A percentile compares a stretch with the other conserved stretches of the same genome.
Conservation (phyloP, 2,888 invertebrate genomes). For the Phragmatobia fuliginosa region DNA sequence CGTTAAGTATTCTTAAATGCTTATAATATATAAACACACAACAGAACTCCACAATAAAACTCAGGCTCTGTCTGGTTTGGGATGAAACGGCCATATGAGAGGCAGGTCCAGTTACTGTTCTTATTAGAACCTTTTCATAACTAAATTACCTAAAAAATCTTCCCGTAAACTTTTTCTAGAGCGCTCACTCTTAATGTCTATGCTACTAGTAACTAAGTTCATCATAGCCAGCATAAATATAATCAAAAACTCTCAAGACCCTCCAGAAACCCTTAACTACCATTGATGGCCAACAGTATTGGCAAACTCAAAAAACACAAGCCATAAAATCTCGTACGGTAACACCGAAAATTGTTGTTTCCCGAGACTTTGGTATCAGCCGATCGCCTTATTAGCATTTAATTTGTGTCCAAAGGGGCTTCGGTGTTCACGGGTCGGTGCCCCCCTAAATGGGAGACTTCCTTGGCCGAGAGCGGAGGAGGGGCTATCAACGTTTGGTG, state of each 20-base stretch:
- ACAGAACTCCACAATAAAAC: too few species aligned
- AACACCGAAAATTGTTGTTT: slow-evolving; percentile 54
- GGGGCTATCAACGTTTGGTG: slow-evolving; percentile 68
- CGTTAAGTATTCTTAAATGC: too few species aligned
- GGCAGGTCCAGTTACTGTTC: too few species aligned
- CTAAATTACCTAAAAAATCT: too few species aligned
- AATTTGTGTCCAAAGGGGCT: slow-evolving; percentile 80
- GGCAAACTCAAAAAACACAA: slow-evolving; percentile 29
- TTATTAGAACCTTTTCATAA: too few species aligned
- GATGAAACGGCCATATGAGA: too few species aligned
- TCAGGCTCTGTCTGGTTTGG: too few species aligned
- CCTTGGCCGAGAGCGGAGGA: slow-evolving; percentile 77
- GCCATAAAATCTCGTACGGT: slow-evolving; percentile 54
- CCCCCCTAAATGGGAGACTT: slow-evolving; percentile 83
- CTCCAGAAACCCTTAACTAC: slow-evolving; percentile 17
- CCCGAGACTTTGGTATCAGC: slow-evolving; percentile 60
- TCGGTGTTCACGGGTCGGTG: slow-evolving; percentile 80
- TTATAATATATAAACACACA: too few species aligned
- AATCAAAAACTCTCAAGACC: slow-evolving; percentile 3
- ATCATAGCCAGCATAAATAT: neutral
- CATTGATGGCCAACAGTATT: slow-evolving; percentile 14
- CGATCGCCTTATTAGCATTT: slow-evolving; percentile 84
- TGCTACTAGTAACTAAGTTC: neutral
- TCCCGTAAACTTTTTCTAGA: too few species aligned
- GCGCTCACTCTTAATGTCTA: neutral